A percentile compares a stretch with the other conserved stretches of the same genome.
Conservation (phyloP, 2,797 vertebrate species). For the Prionace glauca region DNA sequence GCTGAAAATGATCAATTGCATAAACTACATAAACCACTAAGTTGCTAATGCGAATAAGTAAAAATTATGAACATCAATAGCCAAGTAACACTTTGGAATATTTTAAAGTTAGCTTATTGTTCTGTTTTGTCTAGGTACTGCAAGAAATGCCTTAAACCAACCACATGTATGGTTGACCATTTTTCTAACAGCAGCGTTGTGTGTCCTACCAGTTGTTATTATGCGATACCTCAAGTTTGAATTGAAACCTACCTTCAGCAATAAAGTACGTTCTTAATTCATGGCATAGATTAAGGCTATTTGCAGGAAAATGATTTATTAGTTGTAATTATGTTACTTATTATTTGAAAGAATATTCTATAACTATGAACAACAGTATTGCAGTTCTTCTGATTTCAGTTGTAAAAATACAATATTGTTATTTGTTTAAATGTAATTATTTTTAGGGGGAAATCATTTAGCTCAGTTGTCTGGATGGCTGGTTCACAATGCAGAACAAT, state of each 20-base stretch:
- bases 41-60: not conserved
- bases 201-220: constrained; percentile 68
- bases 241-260: constrained; percentile 66
- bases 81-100: not conserved
- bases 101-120: not conserved
- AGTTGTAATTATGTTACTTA: not conserved
- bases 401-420: not conserved
- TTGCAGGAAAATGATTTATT: not conserved
- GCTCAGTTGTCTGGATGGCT: too few species aligned
- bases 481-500: too few species aligned
- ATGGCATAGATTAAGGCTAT: not conserved
- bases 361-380: not conserved
- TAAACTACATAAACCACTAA: not conserved
- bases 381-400: not conserved
- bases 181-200: constrained; percentile 71
- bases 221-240: constrained; percentile 68
- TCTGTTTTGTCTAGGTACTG: constrained; percentile 63
- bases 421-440: not conserved
- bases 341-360: not conserved
- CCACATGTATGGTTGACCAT: constrained; percentile 80
- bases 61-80: not conserved
- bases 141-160: constrained; percentile 75
- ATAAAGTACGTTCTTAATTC: constrained; percentile 65
- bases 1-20: not conserved
- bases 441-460: not conserved